Conservation (phyloP, 1,140 invertebrate genomes). For the Lamellibrachia luymesi region DNA sequence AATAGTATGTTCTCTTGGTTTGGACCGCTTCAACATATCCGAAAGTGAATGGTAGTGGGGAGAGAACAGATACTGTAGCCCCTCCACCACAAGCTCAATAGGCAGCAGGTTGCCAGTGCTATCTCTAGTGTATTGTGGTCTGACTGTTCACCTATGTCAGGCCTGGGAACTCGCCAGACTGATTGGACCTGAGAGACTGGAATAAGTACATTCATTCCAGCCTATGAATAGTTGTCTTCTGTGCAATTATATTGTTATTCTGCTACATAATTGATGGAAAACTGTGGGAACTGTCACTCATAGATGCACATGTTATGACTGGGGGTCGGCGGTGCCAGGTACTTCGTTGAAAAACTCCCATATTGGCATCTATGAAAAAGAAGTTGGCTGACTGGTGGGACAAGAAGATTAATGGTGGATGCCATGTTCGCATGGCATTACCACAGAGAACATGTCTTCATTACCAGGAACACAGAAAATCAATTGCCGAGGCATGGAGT, state of each 20-base stretch:
- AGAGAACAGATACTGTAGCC: not conserved
- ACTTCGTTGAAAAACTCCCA: not conserved
- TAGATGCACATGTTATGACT: not conserved
- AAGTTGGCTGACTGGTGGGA: not conserved
- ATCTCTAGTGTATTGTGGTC: not conserved
- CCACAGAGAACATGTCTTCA: not conserved
- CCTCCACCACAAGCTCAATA: not conserved
- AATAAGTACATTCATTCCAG: not conserved
- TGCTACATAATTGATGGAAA: not conserved
- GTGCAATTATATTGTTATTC: not conserved
- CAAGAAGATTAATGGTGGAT: not conserved
- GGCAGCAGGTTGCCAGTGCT: not conserved
- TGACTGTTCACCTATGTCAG: not conserved
- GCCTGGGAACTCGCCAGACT: not conserved
- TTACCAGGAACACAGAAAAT: slow-evolving; percentile 1
- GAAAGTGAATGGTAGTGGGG: not conserved
- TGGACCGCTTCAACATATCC: not conserved
- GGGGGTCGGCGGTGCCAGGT: no score
- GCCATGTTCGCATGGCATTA: not conserved
- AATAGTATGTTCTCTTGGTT: not conserved
- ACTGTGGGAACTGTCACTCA: not conserved
- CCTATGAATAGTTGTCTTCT: not conserved
- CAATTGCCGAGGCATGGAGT: not conserved
- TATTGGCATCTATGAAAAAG: not conserved
- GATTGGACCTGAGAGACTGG: not conserved